Base-by-base conservation (phyloP, 2,888 invertebrate genomes). In the Plemyria rubiginata region DNA sequence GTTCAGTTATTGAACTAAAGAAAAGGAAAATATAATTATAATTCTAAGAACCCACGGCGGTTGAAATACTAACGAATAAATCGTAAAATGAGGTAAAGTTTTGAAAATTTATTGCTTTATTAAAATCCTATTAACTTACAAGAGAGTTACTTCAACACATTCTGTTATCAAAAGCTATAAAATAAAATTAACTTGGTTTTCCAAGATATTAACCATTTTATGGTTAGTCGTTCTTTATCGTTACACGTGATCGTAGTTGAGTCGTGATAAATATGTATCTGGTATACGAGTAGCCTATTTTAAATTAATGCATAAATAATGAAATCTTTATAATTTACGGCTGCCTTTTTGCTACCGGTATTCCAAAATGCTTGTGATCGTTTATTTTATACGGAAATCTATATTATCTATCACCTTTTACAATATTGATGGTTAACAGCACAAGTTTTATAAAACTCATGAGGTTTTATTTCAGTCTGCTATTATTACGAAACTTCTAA, bases 31-130 rank as follows among this genome's bases (percentile, higher is more conserved):
- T 45, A 0, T 16, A 16, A 45, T 13, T 43, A 15, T 15, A 43
- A 9, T 15, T 43, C 16, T 45, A 16, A 8, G 16, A 45, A 45
- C 9, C 2, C 2, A 45, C 6, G 16, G 16, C 11, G 3, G 7
- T 15, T 56, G 28, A 22, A 38, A 13, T 64, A 60, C 64, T 59
- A 64, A 41, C 40, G 22, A 22, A 22, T 22, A 22, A 51, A 12
- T 54, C 62, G 57, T 67, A 62, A 62, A 57, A n/a, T 41, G 0
- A 59, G 15, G 54, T 54, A 51, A 36, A 4, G 5, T 49, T 51
- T 66, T 5, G 16, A 38, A 38, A 38, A 15, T 16, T 58, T 67
- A 67, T 67, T 50, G 61, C 63, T 67, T 62, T 52, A 69, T 69
- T 59, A 61, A 58, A 58, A 59, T 32, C 32, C 22, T n/a, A 43